Evolutionary conservation across 2,888 invertebrate species (phyloP).

Genomic region (Tiliacea aurago): DNA sequence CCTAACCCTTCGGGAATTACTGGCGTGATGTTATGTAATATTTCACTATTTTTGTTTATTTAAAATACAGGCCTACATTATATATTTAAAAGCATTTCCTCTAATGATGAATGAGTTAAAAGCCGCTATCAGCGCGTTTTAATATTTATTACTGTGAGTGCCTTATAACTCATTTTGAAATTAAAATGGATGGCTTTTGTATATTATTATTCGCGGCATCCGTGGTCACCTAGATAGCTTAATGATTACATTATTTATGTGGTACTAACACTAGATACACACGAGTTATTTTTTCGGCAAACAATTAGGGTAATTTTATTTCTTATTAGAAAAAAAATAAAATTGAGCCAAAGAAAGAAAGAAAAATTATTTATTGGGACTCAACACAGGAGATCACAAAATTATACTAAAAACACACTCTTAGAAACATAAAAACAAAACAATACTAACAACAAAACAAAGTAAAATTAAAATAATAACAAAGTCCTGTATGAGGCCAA

Average conservation of each 20-base stretch:
- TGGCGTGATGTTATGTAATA: not conserved
- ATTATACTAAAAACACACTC: no score
- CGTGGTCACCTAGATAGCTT: not conserved
- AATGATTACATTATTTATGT: slow-evolving; percentile 17
- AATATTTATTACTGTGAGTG: slow-evolving; percentile 32
- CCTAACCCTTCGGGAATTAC: no score
- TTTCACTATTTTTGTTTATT: not conserved
- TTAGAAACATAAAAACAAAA: no score
- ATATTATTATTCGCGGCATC: not conserved
- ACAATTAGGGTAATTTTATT: not conserved
- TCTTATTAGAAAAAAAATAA: not conserved
- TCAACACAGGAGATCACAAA: no score
- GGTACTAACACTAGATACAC: no score
- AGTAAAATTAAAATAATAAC: no score
- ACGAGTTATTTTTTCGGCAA: not conserved
- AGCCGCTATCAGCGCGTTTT: slow-evolving; percentile 17
- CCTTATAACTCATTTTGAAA: slow-evolving; percentile 16
- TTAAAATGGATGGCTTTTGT: slow-evolving; percentile 25
- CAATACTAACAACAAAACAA: no score
- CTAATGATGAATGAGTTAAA: slow-evolving; percentile 14
- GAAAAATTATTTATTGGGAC: no score
- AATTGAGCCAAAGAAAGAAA: no score
- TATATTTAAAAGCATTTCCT: not conserved
- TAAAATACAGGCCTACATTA: not conserved
- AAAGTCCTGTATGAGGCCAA: no score